Evolutionary conservation across 2,113 vertebrate genomes (phyloP).

Genomic region (Tachuris rubrigastra): DNA sequence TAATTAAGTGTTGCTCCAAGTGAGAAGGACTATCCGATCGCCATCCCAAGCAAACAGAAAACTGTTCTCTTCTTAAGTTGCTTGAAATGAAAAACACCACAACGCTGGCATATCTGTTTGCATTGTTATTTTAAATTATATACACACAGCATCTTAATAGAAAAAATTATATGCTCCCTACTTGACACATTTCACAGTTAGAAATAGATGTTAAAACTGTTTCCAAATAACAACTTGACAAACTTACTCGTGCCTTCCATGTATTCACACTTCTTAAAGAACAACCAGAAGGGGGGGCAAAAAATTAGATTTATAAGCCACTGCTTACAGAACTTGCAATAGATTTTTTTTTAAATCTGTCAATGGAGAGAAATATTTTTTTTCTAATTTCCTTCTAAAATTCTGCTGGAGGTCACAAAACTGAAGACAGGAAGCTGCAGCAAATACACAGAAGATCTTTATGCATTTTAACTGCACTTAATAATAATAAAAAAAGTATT

Average conservation of each 20-base stretch:
- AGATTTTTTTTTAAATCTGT: conserved; percentile 42
- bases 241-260: conserved; percentile 21
- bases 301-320: conserved; percentile 45
- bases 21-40: not conserved
- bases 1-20: not conserved
- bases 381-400: conserved; percentile 25
- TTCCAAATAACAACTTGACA: conserved; percentile 69
- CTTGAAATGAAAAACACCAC: not conserved
- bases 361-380: not conserved
- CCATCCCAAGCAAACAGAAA: not conserved
- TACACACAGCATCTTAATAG: conserved; percentile 38
- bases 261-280: conserved; percentile 19
- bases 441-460: not conserved
- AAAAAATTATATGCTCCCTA: conserved; percentile 62
- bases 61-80: not conserved
- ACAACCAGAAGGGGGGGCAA: not conserved
- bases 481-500: not conserved
- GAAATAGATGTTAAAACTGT: conserved; percentile 72
- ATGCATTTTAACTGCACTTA: not conserved
- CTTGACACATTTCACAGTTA: conserved; percentile 70
- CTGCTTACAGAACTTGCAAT: conserved; percentile 9
- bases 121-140: conserved; percentile 69
- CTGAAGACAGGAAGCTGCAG: not conserved
- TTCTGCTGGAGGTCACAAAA: conserved; percentile 33
- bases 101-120: not conserved